Base-by-base conservation (phyloP, 2,888 invertebrate genomes). In the Athalia rosae region DNA sequence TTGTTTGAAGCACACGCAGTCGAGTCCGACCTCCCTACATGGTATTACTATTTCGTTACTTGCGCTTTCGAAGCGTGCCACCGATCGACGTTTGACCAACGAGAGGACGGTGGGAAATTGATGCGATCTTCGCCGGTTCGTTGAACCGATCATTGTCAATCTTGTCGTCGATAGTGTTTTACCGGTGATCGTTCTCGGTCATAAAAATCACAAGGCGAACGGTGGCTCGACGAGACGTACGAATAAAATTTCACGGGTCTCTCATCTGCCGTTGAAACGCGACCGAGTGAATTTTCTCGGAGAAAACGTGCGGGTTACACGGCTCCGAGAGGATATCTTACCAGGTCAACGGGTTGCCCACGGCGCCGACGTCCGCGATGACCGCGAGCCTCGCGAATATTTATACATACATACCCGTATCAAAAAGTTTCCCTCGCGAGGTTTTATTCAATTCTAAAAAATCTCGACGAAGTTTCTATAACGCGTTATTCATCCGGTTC, bases 1-100 rank as follows among this genome's bases (percentile, higher is more conserved):
- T 85, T 85, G 81, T 82, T 81, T 81, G 78, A 78, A n/a, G n/a
- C 76, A 77, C 69, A 78, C 73, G 78, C 64, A 80, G 76, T 74
- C 81, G 78, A 79, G 81, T 76, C 79, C 79, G 81, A 78, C 78
- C 76, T 74, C 85, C 85, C 73, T 86, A 85, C 85, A 86, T 83
- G 86, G 83, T 81, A 82, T 80, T 86, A 85, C 82, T 83, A 84
- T 85, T 84, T 85, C 84, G 82, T 84, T 86, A 88, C 87, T 88
- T 86, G 87, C 87, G 87, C 87, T 88, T 88, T 88, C 87, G 53
- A 64, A 71, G 50, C 71, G 56, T 56, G 71, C 71, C 71, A 58
- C n/a, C 45, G 58, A 71, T 71, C 56, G 58, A 71, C 58, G 45
- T 71, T 71, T 45, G 56, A 58, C 9, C 71, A 13, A 13, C 58